These are phyloP conservation scores for Cataglyphis rosenhaueri DNA, from an alignment of 2,888 invertebrate genomes.

Conservation along the genomic window DNA sequence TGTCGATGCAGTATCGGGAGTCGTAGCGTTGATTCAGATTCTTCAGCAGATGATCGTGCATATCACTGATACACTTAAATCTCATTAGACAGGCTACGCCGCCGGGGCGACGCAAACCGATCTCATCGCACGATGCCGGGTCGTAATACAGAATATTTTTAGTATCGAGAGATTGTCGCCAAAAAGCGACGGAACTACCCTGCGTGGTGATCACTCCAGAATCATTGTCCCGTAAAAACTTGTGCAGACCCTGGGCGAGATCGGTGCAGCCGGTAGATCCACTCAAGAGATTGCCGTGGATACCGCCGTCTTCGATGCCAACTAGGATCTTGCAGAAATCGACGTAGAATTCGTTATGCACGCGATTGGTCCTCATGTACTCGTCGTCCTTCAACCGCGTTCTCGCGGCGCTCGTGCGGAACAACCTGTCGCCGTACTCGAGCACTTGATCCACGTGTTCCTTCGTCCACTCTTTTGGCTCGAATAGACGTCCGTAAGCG, in stretches of 20 bases:
- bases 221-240: constrained; percentile 84
- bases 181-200: constrained; percentile 87
- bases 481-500: constrained; percentile 76
- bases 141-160: constrained; percentile 87
- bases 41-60: constrained; percentile 72
- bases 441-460: constrained; percentile 75
- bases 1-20: constrained; percentile 80
- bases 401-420: constrained; percentile 73
- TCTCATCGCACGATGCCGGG: constrained; percentile 87
- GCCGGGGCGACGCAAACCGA: constrained; percentile 83
- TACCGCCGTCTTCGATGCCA: constrained; percentile 74
- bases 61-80: constrained; percentile 72
- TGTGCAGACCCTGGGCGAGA: constrained; percentile 81
- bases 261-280: constrained; percentile 77
- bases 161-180: constrained; percentile 85
- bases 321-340: constrained; percentile 78
- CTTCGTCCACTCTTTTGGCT: constrained; percentile 77
- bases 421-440: constrained; percentile 79
- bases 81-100: constrained; percentile 78
- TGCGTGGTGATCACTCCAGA: constrained; percentile 87
- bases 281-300: constrained; percentile 78
- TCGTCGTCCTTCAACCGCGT: constrained; percentile 69
- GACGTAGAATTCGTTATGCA: constrained; percentile 80
- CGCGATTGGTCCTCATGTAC: constrained; percentile 73
- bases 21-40: constrained; percentile 75